Base-by-base conservation (phyloP, 2,113 vertebrate genomes). In the Nesogale talazaci region DNA sequence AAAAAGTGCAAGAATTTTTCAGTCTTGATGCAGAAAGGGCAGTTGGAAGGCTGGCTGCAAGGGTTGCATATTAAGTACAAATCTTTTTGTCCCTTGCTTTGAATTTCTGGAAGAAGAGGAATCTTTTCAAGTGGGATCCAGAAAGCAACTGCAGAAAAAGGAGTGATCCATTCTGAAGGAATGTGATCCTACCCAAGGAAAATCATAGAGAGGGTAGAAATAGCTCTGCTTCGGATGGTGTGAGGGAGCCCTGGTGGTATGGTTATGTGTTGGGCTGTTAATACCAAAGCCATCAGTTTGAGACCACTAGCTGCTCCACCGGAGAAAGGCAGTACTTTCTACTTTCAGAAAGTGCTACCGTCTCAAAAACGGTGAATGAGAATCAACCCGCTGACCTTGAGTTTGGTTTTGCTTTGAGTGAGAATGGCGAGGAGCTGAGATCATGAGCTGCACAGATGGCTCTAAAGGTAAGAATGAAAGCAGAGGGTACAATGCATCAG, bases 41-140 rank as follows among this genome's bases (percentile, higher is more conserved):
- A 57, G 92, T 86, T 86, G 59, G 88, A 77, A 56, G 74, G 3
- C 72, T 89, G 36, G 76, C 31, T 90, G 91, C 84, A 86, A 94
- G 70, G 23, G 63, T 59, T 90, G 82, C 75, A 95, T 96, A 81
- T 94, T 95, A 93, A 94, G 79, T 92, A 86, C 76, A 80, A 42
- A 80, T 93, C 86, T 94, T 94, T 93, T 93, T 90, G 85, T 93
- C 65, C 56, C 42, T 93, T 92, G 52, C 20, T 59, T 52, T 75
- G n/a, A 95, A 91, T 87, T 72, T 72, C 57, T 74, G 61, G 83
- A 85, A 93, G 77, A 93, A 89, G 77, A 34, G 82, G 87, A 70
- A 83, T 65, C 34, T 83, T 94, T 95, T 72, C 57, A 93, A 95
- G 93, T 19, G 23, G 56, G 19, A 79, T 75, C 31, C 23, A 78